Evolutionary conservation across 2,797 vertebrate species (phyloP).

Genomic region (Coluber constrictor): DNA sequence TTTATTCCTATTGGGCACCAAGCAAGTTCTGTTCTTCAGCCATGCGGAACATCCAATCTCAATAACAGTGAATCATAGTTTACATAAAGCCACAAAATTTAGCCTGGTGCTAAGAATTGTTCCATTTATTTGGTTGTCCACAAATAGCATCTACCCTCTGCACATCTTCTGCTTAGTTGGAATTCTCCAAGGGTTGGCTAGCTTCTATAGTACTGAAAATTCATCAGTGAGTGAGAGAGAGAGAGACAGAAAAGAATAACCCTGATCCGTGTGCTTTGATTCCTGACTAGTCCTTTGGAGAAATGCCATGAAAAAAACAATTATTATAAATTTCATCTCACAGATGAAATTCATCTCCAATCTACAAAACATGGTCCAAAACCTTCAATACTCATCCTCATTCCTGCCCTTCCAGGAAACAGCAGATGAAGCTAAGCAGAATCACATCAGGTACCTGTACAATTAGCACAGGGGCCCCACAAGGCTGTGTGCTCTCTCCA

Average conservation of each 20-base stretch:
- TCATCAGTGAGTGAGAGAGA: neutral
- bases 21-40: neutral
- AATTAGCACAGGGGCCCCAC: no score
- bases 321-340: neutral
- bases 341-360: neutral
- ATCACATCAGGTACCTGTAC: no score
- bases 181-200: conserved; percentile 8
- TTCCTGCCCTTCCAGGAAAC: neutral
- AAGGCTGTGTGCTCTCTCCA: no score
- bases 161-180: neutral
- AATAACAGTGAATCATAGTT: conserved; percentile 43
- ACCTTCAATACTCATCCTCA: neutral
- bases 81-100: neutral
- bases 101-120: conserved; percentile 22
- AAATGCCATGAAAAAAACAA: neutral
- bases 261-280: neutral
- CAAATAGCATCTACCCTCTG: conserved; percentile 28
- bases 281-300: neutral
- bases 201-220: conserved; percentile 24
- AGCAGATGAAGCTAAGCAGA: no score
- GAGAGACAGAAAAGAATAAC: neutral
- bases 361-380: neutral
- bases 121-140: conserved; percentile 8
- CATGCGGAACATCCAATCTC: neutral
- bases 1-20: conserved; percentile 25